A percentile compares a stretch with the other conserved stretches of the same genome.
Conservation (phyloP, 2,797 vertebrate genomes). For the Thamnophis elegans region DNA sequence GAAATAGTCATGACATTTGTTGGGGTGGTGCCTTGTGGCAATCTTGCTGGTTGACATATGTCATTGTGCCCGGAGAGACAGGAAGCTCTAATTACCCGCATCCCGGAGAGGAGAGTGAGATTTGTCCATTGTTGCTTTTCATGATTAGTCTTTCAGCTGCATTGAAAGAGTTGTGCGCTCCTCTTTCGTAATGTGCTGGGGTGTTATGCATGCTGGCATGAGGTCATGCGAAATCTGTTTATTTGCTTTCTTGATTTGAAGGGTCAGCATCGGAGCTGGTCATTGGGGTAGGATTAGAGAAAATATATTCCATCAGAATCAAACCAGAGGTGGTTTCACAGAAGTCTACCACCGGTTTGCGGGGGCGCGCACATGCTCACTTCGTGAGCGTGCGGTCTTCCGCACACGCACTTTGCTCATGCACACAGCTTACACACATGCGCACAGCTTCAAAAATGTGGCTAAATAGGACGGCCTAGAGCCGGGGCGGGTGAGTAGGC, state of each 20-base stretch:
- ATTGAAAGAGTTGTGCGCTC: background rate
- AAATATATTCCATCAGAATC: background rate
- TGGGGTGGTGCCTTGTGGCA: constrained; percentile 36
- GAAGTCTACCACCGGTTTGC: no score
- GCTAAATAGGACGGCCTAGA: no score
- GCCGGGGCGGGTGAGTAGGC: no score
- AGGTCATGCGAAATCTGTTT: background rate
- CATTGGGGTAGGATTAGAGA: background rate
- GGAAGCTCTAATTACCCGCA: background rate
- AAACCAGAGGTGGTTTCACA: background rate
- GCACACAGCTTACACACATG: no score
- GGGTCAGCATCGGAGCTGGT: background rate
- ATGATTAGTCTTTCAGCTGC: background rate
- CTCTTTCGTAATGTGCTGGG: background rate
- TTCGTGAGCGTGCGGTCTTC: no score
- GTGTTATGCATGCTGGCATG: background rate
- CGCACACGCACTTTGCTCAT: no score
- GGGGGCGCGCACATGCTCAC: no score
- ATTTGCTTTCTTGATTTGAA: background rate
- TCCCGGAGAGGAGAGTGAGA: background rate
- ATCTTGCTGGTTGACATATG: background rate
- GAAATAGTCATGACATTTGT: background rate
- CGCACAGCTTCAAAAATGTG: no score
- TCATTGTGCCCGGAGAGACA: background rate
- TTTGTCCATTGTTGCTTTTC: background rate